Conservation (phyloP, 2,888 invertebrate genomes). For the Bimastos eiseni region DNA sequence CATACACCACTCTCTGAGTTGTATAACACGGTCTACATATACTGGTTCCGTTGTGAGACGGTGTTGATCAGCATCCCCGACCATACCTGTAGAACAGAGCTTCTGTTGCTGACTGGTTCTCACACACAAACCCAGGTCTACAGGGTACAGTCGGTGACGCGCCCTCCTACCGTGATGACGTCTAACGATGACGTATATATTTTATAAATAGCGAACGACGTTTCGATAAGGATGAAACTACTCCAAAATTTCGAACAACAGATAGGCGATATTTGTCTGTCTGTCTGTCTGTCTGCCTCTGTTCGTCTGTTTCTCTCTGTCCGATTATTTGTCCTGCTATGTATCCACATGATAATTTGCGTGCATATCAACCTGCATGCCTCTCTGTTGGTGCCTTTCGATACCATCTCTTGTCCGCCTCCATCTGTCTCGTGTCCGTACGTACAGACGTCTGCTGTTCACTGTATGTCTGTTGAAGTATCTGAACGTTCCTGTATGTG, state of each 20-base stretch:
- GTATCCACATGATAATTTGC: background rate
- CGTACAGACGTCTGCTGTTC: background rate
- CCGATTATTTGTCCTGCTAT: background rate
- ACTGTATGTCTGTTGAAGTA: background rate
- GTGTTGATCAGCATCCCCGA: background rate
- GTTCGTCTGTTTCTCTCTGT: background rate
- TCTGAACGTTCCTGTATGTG: background rate
- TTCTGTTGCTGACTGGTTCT: background rate
- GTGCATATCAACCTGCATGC: background rate
- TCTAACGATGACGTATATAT: background rate
- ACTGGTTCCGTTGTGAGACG: background rate
- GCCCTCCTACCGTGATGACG: background rate
- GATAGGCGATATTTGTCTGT: background rate
- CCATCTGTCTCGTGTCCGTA: background rate
- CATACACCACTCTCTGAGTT: too few relatives aligned
- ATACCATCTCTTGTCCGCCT: background rate
- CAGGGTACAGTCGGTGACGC: conserved; percentile 20
- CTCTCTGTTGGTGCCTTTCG: background rate
- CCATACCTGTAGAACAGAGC: conserved; percentile 25
- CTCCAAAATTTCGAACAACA: background rate
- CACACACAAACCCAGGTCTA: conserved; percentile 24
- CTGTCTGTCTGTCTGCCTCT: background rate
- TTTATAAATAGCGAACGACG: background rate
- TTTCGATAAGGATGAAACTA: background rate
- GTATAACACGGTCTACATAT: too few relatives aligned